phyloP scores from a whole-genome alignment of 2,888 invertebrate genomes.

The Epinotia brunnichana region DNA sequence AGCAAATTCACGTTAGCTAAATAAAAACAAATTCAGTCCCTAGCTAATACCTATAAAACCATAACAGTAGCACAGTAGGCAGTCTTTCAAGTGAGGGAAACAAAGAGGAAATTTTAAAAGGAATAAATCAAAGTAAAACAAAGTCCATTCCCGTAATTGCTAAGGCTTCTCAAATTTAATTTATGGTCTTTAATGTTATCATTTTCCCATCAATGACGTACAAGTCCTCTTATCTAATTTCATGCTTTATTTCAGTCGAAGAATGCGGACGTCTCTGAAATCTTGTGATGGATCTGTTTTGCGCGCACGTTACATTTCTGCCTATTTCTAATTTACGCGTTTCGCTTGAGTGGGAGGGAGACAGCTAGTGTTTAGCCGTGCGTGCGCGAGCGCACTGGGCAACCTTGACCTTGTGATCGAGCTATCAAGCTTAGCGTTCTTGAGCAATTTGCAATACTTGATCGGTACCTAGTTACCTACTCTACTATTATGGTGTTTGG shows the following conservation, averaged over 20 bases:
- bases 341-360: conserved; percentile 56
- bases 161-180: conserved; percentile 24
- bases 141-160: conserved; percentile 22
- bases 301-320: conserved; percentile 46
- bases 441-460: conserved; percentile 60
- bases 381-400: conserved; percentile 57
- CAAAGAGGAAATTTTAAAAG: conserved; percentile 20
- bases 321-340: conserved; percentile 39
- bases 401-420: conserved; percentile 75
- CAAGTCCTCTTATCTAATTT: conserved; percentile 56
- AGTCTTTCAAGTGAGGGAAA: neutral
- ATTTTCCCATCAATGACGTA: conserved; percentile 45
- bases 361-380: conserved; percentile 51
- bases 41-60: neutral
- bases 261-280: conserved; percentile 71
- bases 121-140: conserved; percentile 15
- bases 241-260: conserved; percentile 72
- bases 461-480: conserved; percentile 10
- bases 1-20: neutral
- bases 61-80: too few species aligned
- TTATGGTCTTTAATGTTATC: conserved; percentile 15
- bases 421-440: conserved; percentile 54
- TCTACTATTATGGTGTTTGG: conserved; percentile 31
- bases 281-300: conserved; percentile 67
- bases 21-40: neutral